Base-by-base conservation (phyloP, 2,113 vertebrate genomes). In the Probosciger aterrimus region DNA sequence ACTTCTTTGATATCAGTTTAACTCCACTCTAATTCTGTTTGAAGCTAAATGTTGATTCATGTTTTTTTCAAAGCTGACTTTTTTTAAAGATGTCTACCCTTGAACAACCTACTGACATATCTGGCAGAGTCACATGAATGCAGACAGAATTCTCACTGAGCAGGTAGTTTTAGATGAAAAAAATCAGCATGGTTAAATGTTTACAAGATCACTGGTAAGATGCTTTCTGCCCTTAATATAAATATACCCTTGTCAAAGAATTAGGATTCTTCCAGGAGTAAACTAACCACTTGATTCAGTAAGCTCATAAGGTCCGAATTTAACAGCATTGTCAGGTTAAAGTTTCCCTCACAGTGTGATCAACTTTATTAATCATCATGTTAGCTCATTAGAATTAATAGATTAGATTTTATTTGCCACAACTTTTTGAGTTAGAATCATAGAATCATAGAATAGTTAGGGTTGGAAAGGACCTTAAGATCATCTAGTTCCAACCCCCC, bases 1-100 rank as follows among this genome's bases (percentile, higher is more conserved):
- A 67, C 35, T 93, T 85, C 89, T 96, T 97, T 97, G 93, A 97
- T 94, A 78, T 90, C 92, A 69, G 35, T 93, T 97, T 96, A 96
- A 92, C 73, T 92, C 43, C 64, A 52, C 39, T 93, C 76, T 83
- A 88, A 96, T 97, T 95, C 93, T 96, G 73, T 96, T 96, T 94
- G 94, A 97, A 96, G 82, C 18, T 95, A 94, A 95, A 88, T 93
- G 88, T 96, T 96, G 79, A 95, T 88, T 95, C 79, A 90, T 92
- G 79, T 83, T 81, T 93, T 91, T 94, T 96, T 93, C 76, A 96
- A 93, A 93, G 76, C 64, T 73, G 57, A 93, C 57, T 97, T 46
- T 86, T 95, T 88, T 92, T 78, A 70, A 81, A 88, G 70, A 70
- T 83, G 15, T 71, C 73, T 94, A 50, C 68, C 50, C 68, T 90